A percentile compares a stretch with the other conserved stretches of the same genome.
Evolutionary conservation across 2,113 vertebrate species (phyloP).

Genomic region (Bagarius yarrelli): DNA sequence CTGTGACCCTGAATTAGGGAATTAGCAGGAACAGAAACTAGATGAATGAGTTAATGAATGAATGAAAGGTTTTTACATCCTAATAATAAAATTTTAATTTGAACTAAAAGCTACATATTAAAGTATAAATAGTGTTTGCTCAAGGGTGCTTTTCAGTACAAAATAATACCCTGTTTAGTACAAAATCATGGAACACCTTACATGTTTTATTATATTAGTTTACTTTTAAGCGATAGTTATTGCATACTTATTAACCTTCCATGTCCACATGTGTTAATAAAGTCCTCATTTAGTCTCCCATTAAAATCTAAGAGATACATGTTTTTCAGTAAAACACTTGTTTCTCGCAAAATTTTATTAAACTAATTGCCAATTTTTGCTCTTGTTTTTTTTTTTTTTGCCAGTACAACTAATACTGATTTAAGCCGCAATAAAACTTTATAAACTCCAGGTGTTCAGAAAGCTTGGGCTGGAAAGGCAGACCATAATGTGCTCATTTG

Average conservation of each 20-base stretch:
- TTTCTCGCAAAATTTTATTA: background rate
- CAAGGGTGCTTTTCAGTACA: background rate
- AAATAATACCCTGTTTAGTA: background rate
- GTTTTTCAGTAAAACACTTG: conserved; percentile 9
- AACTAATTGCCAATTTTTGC: background rate
- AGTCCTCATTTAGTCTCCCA: background rate
- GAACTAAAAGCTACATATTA: background rate
- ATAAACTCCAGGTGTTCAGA: conserved; percentile 5
- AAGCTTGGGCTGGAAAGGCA: background rate
- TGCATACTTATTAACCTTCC: background rate
- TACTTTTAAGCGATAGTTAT: background rate
- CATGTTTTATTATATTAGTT: background rate
- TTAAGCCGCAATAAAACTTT: conserved; percentile 10
- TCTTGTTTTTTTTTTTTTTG: background rate
- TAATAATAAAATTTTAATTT: no score
- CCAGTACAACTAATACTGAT: background rate
- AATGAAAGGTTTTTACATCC: no score
- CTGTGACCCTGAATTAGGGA: no score
- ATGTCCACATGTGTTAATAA: background rate
- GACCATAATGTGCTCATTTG: conserved; percentile 20
- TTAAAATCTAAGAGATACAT: background rate
- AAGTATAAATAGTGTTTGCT: background rate
- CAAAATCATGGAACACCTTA: background rate
- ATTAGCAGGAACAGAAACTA: no score
- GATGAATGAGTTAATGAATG: no score